These are phyloP conservation scores for Acanthococcus lagerstroemiae DNA, from an alignment of 2,888 invertebrate species.

Conservation along the genomic window DNA sequence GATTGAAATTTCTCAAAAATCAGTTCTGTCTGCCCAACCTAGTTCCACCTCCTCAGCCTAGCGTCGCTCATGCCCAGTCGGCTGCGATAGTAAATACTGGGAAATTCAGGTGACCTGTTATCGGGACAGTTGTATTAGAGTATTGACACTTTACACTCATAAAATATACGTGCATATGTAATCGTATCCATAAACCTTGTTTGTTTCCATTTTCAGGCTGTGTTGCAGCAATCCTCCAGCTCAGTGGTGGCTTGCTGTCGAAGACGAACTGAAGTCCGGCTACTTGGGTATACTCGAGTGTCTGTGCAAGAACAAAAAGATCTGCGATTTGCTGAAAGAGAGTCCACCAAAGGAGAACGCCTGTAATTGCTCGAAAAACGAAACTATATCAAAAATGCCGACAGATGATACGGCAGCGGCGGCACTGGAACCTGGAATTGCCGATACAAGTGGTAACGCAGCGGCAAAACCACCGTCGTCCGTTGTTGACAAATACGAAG, in stretches of 20 bases:
- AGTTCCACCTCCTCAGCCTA: too few species aligned
- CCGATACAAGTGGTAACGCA: not conserved
- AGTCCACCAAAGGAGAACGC: conserved; percentile 51
- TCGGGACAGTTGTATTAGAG: not conserved
- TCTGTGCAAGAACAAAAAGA: conserved; percentile 66
- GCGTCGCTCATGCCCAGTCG: too few species aligned
- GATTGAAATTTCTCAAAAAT: too few species aligned
- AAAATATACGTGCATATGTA: not conserved
- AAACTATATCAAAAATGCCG: not conserved
- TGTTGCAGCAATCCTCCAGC: conserved; percentile 38
- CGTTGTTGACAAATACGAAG: not conserved
- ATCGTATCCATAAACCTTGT: not conserved
- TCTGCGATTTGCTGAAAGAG: conserved; percentile 61
- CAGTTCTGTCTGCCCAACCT: too few species aligned
- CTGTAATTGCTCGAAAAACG: not conserved
- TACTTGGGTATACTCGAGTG: conserved; percentile 61
- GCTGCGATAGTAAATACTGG: too few species aligned
- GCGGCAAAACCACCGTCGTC: not conserved
- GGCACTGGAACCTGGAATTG: not conserved
- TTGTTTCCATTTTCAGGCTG: conserved; percentile 56
- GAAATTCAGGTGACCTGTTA: too few species aligned
- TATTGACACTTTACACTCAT: not conserved
- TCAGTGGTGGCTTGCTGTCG: conserved; percentile 39
- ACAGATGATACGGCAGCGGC: not conserved
- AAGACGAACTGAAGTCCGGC: conserved; percentile 56